Base-by-base conservation (phyloP, 2,797 vertebrate genomes). In the Fundulus diaphanus region DNA sequence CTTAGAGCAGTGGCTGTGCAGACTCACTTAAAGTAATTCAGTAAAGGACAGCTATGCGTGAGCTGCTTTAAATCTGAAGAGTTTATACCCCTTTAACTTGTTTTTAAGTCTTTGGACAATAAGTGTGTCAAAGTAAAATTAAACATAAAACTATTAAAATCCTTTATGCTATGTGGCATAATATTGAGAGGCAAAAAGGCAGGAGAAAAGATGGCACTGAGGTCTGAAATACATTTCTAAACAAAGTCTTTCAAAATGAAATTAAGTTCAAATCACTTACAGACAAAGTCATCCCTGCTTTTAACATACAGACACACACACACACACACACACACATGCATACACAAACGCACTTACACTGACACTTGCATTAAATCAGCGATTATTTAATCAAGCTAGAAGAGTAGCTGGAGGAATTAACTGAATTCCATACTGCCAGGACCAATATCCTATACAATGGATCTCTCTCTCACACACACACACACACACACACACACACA, bases 191-290 rank as follows among this genome's bases (percentile, higher is more conserved):
- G 49, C 37, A 70, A 0, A 69, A 12, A 12, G 77, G n/a, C 3
- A 61, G 31, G 61, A 76, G 59, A 56, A 70, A 79, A 0, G 59
- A 69, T 80, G 9, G 65, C 83, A 79, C 81, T 72, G 82, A 24
- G 31, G 84, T 91, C 80, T 80, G 76, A 86, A 87, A 89, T 86
- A 77, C 16, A 85, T 88, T 91, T 92, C 81, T 84, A 89, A 91
- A 92, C 87, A 91, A 90, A 91, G 85, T 88, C 90, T 88, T 89
- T 86, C 77, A 86, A 91, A 94, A 94, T 93, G 61, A 94, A 94
- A 95, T 94, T 88, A 92, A 83, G 88, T 88, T 91, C 90, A 93
- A 95, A 94, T 95, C 90, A 93, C 93, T 95, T 95, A 94, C 93
- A 92, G 92, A 96, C 94, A 94, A 94, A 87, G 90, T 91, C 91